Evolutionary conservation across 2,113 vertebrate species (phyloP).

Genomic region (Xiphophorus hellerii): DNA sequence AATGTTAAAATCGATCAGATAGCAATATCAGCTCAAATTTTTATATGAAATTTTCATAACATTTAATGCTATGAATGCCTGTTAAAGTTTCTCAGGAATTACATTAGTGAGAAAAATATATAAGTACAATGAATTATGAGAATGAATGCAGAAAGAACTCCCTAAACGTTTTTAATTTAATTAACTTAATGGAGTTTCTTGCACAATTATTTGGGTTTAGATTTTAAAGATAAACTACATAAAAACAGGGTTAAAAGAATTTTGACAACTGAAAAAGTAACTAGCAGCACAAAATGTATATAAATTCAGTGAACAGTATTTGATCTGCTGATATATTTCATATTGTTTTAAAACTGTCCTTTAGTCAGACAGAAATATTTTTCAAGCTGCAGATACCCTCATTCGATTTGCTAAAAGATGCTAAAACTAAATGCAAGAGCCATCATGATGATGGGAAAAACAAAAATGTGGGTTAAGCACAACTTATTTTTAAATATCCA

Average conservation of each 20-base stretch:
- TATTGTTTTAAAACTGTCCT: not conserved
- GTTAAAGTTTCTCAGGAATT: slow-evolving; percentile 86
- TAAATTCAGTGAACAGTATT: not conserved
- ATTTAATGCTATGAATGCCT: slow-evolving; percentile 91
- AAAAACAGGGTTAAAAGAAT: not conserved
- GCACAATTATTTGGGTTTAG: not conserved
- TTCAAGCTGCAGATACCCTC: not conserved
- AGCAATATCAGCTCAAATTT: too few species aligned
- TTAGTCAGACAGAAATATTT: not conserved
- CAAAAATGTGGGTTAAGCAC: not conserved
- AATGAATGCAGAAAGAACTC: slow-evolving; percentile 57
- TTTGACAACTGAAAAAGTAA: not conserved
- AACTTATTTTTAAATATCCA: not conserved
- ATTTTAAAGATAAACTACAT: not conserved
- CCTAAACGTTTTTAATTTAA: slow-evolving; percentile 61
- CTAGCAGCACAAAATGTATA: not conserved
- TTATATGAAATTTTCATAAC: slow-evolving; percentile 58
- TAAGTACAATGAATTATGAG: not conserved
- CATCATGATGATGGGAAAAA: not conserved
- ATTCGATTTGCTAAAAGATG: not conserved
- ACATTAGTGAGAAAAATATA: slow-evolving; percentile 42
- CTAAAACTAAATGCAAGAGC: not conserved
- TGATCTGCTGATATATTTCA: not conserved
- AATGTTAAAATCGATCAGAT: too few species aligned
- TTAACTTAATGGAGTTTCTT: not conserved